These are phyloP conservation scores for Cosmopolites sordidus DNA, from an alignment of 2,888 invertebrate genomes.

Conservation along the genomic window DNA sequence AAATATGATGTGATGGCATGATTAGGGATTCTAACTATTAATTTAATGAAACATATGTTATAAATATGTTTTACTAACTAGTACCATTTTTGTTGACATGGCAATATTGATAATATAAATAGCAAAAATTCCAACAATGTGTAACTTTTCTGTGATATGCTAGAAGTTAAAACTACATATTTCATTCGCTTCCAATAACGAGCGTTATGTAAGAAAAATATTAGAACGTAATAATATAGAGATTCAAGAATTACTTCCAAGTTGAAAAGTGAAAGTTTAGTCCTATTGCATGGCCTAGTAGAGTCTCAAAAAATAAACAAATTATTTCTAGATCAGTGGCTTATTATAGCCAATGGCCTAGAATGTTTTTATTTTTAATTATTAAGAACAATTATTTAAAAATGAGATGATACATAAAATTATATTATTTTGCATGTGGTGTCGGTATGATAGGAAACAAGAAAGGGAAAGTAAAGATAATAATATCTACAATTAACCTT, in stretches of 20 bases:
- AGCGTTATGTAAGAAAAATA: not conserved
- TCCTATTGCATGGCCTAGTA: conserved; percentile 3
- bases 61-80: not conserved
- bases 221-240: not conserved
- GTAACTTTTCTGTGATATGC: too few species aligned
- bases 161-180: too few species aligned
- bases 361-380: not conserved
- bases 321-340: conserved; percentile 1
- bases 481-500: too few species aligned
- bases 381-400: too few species aligned
- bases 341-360: conserved; percentile 8
- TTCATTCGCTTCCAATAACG: not conserved
- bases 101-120: conserved; percentile 1
- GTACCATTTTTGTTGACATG: conserved; percentile 12
- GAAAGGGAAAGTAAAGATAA: too few species aligned
- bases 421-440: too few species aligned
- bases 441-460: too few species aligned
- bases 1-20: too few species aligned
- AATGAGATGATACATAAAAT: too few species aligned
- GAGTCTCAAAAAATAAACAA: conserved; percentile 8
- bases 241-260: not conserved
- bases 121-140: not conserved
- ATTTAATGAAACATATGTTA: not conserved
- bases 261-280: conserved; percentile 21
- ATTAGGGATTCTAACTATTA: too few species aligned